These are phyloP conservation scores for Achlya flavicornis DNA, from an alignment of 2,888 invertebrate species.

Conservation along the genomic window DNA sequence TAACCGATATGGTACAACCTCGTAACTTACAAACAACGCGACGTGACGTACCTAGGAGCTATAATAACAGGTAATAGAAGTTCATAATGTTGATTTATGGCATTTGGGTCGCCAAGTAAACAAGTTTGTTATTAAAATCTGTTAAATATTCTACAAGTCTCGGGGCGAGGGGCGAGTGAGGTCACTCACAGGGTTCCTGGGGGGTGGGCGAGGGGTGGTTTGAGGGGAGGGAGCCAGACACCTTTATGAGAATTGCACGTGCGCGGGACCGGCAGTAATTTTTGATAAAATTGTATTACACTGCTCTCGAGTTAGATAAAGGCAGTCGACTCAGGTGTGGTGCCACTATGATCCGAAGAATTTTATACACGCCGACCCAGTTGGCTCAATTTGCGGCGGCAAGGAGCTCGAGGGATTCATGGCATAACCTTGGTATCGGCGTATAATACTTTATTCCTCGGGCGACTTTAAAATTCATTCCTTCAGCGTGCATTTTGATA, in stretches of 20 bases:
- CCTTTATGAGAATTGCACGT: constrained; percentile 68
- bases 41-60: background rate
- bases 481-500: background rate
- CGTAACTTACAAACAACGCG: background rate
- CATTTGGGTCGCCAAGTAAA: constrained; percentile 37
- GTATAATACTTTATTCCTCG: background rate
- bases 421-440: background rate
- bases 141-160: constrained; percentile 50
- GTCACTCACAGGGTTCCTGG: constrained; percentile 23
- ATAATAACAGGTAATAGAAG: constrained; percentile 16
- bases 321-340: constrained; percentile 33
- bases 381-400: constrained; percentile 2
- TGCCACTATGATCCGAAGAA: constrained; percentile 26
- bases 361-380: constrained; percentile 22
- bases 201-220: constrained; percentile 20
- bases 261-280: constrained; percentile 56
- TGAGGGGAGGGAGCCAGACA: constrained; percentile 42
- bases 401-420: background rate
- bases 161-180: constrained; percentile 22
- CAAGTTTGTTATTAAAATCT: constrained; percentile 49
- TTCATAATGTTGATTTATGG: constrained; percentile 35
- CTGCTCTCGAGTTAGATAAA: constrained; percentile 38
- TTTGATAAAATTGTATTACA: constrained; percentile 67
- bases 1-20: background rate
- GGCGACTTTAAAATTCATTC: background rate